These are phyloP conservation scores for Apotomis turbidana DNA, from an alignment of 2,888 invertebrate species.

Conservation along the genomic window DNA sequence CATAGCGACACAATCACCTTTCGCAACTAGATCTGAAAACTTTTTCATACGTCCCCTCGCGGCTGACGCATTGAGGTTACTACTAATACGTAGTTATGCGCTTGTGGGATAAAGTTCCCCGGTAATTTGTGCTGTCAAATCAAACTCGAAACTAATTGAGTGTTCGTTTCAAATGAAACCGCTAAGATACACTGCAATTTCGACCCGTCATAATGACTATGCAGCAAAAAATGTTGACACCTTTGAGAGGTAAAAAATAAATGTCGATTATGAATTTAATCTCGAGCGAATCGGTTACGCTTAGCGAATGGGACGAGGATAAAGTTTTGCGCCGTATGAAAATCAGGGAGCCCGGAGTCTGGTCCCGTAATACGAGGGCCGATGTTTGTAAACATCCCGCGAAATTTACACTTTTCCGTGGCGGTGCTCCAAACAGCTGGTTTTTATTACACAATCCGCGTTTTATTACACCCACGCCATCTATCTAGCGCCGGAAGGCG, in stretches of 20 bases:
- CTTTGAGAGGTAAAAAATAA: slow-evolving; percentile 59
- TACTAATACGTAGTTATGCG: slow-evolving; percentile 48
- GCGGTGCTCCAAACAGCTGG: slow-evolving; percentile 66
- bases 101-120: slow-evolving; percentile 46
- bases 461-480: slow-evolving; percentile 63
- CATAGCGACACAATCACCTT: slow-evolving; percentile 43
- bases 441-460: slow-evolving; percentile 67
- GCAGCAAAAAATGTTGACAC: slow-evolving; percentile 75
- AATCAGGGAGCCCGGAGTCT: slow-evolving; percentile 51
- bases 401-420: slow-evolving; percentile 64
- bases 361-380: slow-evolving; percentile 53
- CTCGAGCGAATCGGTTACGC: slow-evolving; percentile 59
- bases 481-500: slow-evolving; percentile 59
- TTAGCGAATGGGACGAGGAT: slow-evolving; percentile 52
- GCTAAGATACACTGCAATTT: slow-evolving; percentile 68
- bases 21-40: slow-evolving; percentile 28
- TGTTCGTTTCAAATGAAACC: slow-evolving; percentile 64
- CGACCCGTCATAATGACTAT: slow-evolving; percentile 71
- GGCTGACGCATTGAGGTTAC: slow-evolving; percentile 50
- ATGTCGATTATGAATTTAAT: slow-evolving; percentile 69
- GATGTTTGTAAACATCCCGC: slow-evolving; percentile 74
- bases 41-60: slow-evolving; percentile 42
- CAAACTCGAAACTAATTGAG: slow-evolving; percentile 74
- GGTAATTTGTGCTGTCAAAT: slow-evolving; percentile 75
- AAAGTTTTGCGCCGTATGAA: neutral